Conservation (phyloP, 1,140 invertebrate species). For the Aplysia californica region DNA sequence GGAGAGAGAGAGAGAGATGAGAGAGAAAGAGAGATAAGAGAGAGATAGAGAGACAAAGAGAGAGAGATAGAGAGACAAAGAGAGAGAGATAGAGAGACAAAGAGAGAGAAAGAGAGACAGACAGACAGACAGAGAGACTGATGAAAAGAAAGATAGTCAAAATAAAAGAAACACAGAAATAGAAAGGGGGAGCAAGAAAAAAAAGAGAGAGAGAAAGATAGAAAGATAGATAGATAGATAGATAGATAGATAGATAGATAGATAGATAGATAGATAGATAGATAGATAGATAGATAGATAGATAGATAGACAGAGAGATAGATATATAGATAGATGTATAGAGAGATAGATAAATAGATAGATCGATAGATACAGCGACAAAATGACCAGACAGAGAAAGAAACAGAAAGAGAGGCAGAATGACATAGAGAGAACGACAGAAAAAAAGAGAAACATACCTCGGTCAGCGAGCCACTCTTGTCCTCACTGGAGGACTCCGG, state of each 20-base stretch:
- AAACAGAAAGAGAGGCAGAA: not conserved
- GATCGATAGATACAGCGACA: not conserved
- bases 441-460: not conserved
- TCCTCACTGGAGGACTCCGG: not conserved
- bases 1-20: not conserved
- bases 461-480: not conserved
- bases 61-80: not conserved
- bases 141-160: not conserved
- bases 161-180: not conserved
- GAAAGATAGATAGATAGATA: not conserved
- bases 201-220: not conserved
- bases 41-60: not conserved
- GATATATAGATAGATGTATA: not conserved
- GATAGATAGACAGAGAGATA: not conserved
- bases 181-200: not conserved
- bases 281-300: not conserved
- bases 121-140: not conserved
- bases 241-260: not conserved
- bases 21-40: not conserved
- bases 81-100: not conserved
- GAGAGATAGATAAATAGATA: not conserved
- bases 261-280: not conserved
- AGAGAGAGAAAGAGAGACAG: slow-evolving; percentile 6
- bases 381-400: not conserved
- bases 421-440: not conserved